Conservation (phyloP, 2,888 invertebrate genomes). For the Drosophila prolongata region DNA sequence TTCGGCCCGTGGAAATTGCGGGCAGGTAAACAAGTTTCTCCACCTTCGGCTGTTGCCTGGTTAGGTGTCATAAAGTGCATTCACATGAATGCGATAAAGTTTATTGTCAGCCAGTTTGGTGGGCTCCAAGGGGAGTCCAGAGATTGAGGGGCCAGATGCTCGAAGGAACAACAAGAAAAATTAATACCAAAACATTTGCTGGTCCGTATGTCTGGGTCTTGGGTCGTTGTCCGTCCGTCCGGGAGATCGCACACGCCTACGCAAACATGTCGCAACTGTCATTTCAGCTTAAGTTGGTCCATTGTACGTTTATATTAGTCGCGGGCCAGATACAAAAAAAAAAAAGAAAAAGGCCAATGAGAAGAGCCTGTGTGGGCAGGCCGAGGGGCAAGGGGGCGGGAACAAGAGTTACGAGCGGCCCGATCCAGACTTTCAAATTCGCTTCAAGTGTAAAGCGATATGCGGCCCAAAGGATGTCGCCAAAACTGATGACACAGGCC, state of each 20-base stretch:
- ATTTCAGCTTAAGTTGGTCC: constrained; percentile 83
- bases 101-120: constrained; percentile 76
- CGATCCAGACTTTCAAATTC: constrained; percentile 77
- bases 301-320: constrained; percentile 84
- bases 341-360: constrained; percentile 48
- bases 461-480: constrained; percentile 65
- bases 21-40: constrained; percentile 47
- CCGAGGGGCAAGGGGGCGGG: constrained; percentile 28
- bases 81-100: constrained; percentile 79
- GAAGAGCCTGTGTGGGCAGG: constrained; percentile 47
- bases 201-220: constrained; percentile 19
- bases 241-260: constrained; percentile 82
- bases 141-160: constrained; percentile 31
- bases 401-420: constrained; percentile 73
- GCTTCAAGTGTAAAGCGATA: constrained; percentile 79
- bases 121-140: constrained; percentile 3
- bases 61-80: constrained; percentile 80
- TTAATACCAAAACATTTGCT: constrained; percentile 77
- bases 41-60: constrained; percentile 44
- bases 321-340: constrained; percentile 59
- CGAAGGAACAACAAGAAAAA: constrained; percentile 67
- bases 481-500: constrained; percentile 67
- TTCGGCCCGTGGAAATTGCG: constrained; percentile 32
- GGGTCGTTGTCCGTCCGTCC: constrained; percentile 38
- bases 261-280: constrained; percentile 83